Conservation (phyloP, 1,140 invertebrate genomes). For the Calliphora vicina region DNA sequence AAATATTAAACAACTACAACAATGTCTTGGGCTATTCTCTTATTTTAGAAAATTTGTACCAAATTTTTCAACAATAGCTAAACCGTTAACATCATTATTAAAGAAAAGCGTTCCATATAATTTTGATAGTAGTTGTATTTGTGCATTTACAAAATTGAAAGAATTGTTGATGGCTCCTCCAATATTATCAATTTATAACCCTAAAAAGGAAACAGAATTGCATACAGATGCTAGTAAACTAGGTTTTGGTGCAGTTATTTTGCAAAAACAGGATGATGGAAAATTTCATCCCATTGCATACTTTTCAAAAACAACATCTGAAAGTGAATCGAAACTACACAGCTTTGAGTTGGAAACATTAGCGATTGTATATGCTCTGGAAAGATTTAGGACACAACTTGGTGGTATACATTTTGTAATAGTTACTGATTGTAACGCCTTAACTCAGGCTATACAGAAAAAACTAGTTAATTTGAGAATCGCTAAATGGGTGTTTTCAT, state of each 20-base stretch:
- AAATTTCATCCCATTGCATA: slow-evolving; percentile 14
- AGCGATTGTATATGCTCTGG: slow-evolving; percentile 4
- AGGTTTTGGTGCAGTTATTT: slow-evolving; percentile 15
- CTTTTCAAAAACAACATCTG: background rate
- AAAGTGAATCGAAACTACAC: background rate
- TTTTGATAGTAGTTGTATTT: background rate
- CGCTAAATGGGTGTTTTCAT: slow-evolving; percentile 40
- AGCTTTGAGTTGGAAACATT: slow-evolving; percentile 15
- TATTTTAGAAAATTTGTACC: slow-evolving; percentile 37
- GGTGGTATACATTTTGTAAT: background rate
- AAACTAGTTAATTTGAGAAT: slow-evolving; percentile 38
- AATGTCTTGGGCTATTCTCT: slow-evolving; percentile 17
- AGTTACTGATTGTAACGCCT: background rate
- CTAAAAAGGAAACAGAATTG: slow-evolving; percentile 21
- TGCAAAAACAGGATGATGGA: slow-evolving; percentile 25
- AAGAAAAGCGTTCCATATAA: background rate
- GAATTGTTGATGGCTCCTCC: background rate
- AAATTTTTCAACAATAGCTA: slow-evolving; percentile 26
- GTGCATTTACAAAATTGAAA: slow-evolving; percentile 3
- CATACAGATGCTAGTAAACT: slow-evolving; percentile 18
- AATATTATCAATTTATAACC: slow-evolving; percentile 21
- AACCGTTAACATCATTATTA: slow-evolving; percentile 9
- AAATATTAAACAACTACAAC: background rate
- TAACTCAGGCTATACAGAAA: background rate
- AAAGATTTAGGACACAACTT: background rate